Evolutionary conservation across 1,140 invertebrate species (phyloP).

Genomic region (Drosophila lacteicornis): DNA sequence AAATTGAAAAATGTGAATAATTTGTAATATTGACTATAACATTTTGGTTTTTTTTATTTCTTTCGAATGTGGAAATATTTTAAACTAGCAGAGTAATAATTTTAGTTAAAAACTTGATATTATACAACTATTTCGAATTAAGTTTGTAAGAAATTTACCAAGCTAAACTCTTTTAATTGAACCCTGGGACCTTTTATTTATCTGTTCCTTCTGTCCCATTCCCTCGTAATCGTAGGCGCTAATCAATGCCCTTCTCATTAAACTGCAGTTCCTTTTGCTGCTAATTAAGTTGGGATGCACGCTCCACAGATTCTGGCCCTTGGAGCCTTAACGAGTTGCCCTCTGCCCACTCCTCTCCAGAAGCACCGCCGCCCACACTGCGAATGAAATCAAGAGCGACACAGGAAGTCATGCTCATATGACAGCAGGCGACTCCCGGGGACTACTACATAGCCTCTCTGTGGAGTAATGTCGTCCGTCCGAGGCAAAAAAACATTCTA

Average conservation of each 20-base stretch:
- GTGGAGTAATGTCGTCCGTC: slow-evolving; percentile 33
- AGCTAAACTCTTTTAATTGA: neutral
- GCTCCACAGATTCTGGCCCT: slow-evolving; percentile 36
- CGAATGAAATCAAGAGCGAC: slow-evolving; percentile 66
- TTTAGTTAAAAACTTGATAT: neutral
- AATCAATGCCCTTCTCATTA: slow-evolving; percentile 69
- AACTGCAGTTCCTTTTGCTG: slow-evolving; percentile 56
- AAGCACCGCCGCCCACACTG: slow-evolving; percentile 32
- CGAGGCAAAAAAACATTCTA: slow-evolving; percentile 64
- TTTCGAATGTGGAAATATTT: neutral
- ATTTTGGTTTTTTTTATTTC: neutral
- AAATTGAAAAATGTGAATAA: neutral
- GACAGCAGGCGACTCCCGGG: slow-evolving; percentile 21
- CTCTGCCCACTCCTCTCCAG: slow-evolving; percentile 1
- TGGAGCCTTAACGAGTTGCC: slow-evolving; percentile 21
- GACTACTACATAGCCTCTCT: neutral
- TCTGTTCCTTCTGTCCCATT: slow-evolving; percentile 4
- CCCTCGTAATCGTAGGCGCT: slow-evolving; percentile 42
- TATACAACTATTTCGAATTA: neutral
- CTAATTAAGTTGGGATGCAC: slow-evolving; percentile 74
- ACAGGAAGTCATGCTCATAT: slow-evolving; percentile 62
- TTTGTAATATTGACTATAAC: neutral
- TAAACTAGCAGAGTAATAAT: neutral
- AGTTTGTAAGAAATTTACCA: neutral
- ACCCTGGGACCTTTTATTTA: neutral